Evolutionary conservation across 2,797 vertebrate genomes (phyloP).

Genomic region (Smutsia temminckii): DNA sequence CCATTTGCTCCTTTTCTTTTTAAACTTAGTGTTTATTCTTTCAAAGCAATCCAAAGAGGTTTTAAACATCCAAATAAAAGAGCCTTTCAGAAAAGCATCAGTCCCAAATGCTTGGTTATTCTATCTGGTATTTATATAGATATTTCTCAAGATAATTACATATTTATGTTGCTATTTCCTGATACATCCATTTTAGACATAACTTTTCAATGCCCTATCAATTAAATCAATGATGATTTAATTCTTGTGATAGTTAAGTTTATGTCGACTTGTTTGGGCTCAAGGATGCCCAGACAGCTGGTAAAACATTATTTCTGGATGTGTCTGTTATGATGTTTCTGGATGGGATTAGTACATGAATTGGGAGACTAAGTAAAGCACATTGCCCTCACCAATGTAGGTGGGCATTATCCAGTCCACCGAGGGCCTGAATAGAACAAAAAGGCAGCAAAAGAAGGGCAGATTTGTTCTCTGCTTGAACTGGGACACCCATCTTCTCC

Average conservation of each 20-base stretch:
- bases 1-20: not conserved
- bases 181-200: not conserved
- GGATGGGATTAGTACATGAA: not conserved
- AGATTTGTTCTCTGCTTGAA: not conserved
- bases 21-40: not conserved
- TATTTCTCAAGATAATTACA: not conserved
- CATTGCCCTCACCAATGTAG: not conserved
- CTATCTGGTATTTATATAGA: not conserved
- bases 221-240: not conserved
- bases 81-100: not conserved
- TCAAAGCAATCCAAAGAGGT: not conserved
- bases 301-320: not conserved
- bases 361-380: not conserved
- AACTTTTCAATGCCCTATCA: not conserved
- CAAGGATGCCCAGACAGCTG: not conserved
- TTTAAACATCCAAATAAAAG: not conserved
- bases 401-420: not conserved
- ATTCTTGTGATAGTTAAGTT: not conserved
- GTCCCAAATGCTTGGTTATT: not conserved
- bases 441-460: not conserved
- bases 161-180: not conserved
- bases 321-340: not conserved
- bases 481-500: too few relatives aligned
- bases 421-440: not conserved
- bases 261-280: not conserved